These are phyloP conservation scores for Melanocharis versteri DNA, from an alignment of 2,113 vertebrate species.

Conservation along the genomic window DNA sequence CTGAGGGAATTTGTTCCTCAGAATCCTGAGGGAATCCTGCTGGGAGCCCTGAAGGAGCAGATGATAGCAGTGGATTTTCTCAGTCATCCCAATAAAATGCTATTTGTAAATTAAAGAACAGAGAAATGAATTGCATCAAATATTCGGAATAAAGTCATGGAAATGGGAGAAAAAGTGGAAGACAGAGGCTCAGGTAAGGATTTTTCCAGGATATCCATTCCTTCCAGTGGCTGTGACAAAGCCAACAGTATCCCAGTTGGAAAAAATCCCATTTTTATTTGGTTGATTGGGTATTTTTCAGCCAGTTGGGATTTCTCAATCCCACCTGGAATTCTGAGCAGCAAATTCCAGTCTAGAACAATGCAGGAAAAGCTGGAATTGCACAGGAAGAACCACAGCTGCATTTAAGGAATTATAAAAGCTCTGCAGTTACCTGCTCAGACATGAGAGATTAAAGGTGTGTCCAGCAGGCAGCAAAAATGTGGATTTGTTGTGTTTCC, in stretches of 20 bases:
- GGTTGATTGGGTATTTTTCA: neutral
- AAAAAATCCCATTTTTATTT: neutral
- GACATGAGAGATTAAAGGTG: neutral
- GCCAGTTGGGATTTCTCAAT: neutral
- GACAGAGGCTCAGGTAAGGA: too few species aligned
- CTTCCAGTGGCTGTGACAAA: neutral
- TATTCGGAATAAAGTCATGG: neutral
- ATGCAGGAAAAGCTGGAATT: neutral
- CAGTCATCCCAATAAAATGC: neutral
- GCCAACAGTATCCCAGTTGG: neutral
- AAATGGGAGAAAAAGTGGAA: neutral
- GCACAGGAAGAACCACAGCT: neutral
- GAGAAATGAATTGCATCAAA: neutral
- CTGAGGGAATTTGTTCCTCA: neutral
- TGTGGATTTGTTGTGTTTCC: neutral
- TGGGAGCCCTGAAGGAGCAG: neutral
- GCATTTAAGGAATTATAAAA: neutral
- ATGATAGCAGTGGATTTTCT: neutral
- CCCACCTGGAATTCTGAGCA: neutral
- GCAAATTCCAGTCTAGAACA: neutral
- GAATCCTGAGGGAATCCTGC: neutral
- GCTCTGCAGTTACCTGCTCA: neutral
- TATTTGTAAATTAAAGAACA: neutral
- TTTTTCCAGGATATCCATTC: neutral
- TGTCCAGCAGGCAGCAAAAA: neutral